phyloP scores from a whole-genome alignment of 2,888 invertebrate genomes.

The Macaria liturata region DNA sequence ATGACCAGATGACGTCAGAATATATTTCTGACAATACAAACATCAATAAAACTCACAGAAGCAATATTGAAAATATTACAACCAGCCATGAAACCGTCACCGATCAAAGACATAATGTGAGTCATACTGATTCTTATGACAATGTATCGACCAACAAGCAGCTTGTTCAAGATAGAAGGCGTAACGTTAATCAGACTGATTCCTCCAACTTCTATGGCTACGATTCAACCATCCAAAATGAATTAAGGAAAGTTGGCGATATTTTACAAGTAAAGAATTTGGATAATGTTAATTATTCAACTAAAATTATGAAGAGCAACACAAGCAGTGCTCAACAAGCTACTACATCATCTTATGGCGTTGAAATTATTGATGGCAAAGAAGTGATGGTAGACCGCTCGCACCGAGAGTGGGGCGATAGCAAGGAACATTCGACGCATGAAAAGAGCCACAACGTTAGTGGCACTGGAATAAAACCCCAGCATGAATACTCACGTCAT shows the following conservation, averaged over 20 bases:
- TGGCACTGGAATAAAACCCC: slow-evolving; percentile 82
- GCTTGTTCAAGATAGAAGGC: slow-evolving; percentile 50
- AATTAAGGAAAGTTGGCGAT: slow-evolving; percentile 71
- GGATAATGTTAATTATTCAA: slow-evolving; percentile 71
- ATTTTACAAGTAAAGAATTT: slow-evolving; percentile 67
- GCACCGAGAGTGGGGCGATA: slow-evolving; percentile 84
- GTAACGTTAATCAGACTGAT: slow-evolving; percentile 65
- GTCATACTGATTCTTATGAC: slow-evolving; percentile 46
- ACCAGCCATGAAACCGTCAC: slow-evolving; percentile 34
- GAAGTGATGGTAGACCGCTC: slow-evolving; percentile 83
- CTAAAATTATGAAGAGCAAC: slow-evolving; percentile 80
- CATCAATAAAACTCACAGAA: slow-evolving; percentile 29
- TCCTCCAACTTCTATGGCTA: slow-evolving; percentile 77
- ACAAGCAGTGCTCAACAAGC: slow-evolving; percentile 84
- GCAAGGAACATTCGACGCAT: slow-evolving; percentile 72
- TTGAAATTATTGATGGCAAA: slow-evolving; percentile 85
- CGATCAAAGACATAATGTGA: slow-evolving; percentile 34
- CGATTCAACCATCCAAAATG: slow-evolving; percentile 70
- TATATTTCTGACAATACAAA: slow-evolving; percentile 32
- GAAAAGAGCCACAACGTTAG: slow-evolving; percentile 81
- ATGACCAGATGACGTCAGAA: slow-evolving; percentile 36
- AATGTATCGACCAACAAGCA: slow-evolving; percentile 46
- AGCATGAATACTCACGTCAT: slow-evolving; percentile 82
- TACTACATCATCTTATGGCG: slow-evolving; percentile 84
- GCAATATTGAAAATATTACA: slow-evolving; percentile 34